These are phyloP conservation scores for Balaenoptera acutorostrata DNA, from an alignment of 2,113 vertebrate genomes.

Conservation along the genomic window DNA sequence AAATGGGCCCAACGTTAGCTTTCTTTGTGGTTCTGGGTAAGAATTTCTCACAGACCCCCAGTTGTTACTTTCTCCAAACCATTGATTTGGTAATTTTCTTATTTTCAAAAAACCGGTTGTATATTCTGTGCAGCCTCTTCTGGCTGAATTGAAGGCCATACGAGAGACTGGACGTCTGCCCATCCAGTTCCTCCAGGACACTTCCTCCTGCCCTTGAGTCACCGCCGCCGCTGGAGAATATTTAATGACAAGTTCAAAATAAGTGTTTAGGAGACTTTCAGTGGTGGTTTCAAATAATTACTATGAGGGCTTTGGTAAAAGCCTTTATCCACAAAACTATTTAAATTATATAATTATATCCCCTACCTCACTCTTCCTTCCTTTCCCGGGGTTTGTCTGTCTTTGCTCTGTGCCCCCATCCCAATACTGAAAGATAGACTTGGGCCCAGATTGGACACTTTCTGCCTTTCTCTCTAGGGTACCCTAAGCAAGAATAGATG, in stretches of 20 bases:
- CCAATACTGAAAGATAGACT: background rate
- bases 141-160: background rate
- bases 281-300: conserved; percentile 66
- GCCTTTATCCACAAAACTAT: conserved; percentile 61
- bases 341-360: conserved; percentile 67
- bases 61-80: conserved; percentile 17
- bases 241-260: conserved; percentile 50
- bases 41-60: background rate
- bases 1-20: background rate
- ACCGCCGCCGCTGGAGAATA: background rate
- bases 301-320: conserved; percentile 55
- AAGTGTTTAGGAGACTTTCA: conserved; percentile 65
- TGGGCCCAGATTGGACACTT: background rate
- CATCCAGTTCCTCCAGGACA: background rate
- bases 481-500: background rate
- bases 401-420: background rate
- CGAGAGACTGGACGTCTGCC: conserved; percentile 45
- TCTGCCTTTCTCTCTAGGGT: background rate
- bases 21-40: background rate
- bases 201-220: conserved; percentile 12
- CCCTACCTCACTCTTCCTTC: conserved; percentile 51
- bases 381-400: conserved; percentile 32
- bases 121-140: conserved; percentile 19
- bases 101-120: conserved; percentile 5
- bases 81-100: conserved; percentile 40